phyloP scores from a whole-genome alignment of 1,140 invertebrate species.

The Glossosoma conforme region DNA sequence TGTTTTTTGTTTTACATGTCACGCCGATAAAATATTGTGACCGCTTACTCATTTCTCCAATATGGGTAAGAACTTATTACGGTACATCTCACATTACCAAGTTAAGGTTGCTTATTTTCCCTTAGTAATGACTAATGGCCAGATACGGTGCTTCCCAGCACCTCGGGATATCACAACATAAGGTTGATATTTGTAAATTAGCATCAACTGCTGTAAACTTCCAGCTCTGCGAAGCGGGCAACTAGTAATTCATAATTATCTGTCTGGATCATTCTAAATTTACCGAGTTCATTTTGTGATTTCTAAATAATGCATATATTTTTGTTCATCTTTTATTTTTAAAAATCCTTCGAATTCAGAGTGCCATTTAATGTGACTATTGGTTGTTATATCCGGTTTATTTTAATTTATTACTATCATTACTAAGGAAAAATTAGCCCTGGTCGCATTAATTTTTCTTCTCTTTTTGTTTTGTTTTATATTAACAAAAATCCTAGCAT shows the following conservation, averaged over 20 bases:
- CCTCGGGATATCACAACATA: too few relatives aligned
- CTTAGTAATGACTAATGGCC: conserved; percentile 30
- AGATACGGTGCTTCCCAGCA: too few relatives aligned
- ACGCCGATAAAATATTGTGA: conserved; percentile 30
- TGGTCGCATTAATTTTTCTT: conserved; percentile 21
- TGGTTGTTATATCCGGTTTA: conserved; percentile 5
- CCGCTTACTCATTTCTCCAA: conserved; percentile 31
- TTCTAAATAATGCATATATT: conserved; percentile 32
- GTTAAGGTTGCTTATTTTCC: conserved; percentile 29
- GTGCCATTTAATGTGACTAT: too few relatives aligned
- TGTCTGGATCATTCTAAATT: too few relatives aligned
- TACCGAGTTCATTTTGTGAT: too few relatives aligned
- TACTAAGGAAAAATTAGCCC: conserved; percentile 32
- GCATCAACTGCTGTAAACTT: too few relatives aligned
- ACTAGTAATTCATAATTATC: too few relatives aligned
- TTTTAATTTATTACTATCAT: conserved; percentile 15
- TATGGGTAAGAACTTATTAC: conserved; percentile 31
- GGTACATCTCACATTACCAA: conserved; percentile 28
- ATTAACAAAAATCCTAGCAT: conserved; percentile 11
- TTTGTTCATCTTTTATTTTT: conserved; percentile 10
- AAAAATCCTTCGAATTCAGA: neutral
- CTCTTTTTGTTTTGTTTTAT: conserved; percentile 9
- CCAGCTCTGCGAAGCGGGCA: too few relatives aligned
- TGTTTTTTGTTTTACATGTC: conserved; percentile 33
- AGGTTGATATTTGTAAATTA: too few relatives aligned